Conservation (phyloP, 2,797 vertebrate genomes). For the Anas bernieri region DNA sequence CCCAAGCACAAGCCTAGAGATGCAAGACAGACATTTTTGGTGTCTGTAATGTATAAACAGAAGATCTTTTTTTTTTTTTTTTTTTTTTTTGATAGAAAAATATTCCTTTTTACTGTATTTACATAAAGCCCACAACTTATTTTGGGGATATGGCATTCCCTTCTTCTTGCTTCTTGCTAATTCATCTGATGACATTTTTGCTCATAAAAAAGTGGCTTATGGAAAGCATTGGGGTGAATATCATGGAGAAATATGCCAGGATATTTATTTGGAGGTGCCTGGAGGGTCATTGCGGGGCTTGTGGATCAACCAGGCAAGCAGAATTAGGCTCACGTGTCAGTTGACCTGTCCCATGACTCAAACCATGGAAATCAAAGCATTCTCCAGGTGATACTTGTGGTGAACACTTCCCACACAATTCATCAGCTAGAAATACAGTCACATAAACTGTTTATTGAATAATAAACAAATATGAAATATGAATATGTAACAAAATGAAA, state of each 20-base stretch:
- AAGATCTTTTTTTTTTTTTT: neutral
- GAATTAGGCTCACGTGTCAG: slow-evolving; percentile 6
- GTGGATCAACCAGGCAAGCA: slow-evolving; percentile 23
- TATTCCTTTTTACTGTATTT: neutral
- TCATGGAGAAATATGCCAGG: neutral
- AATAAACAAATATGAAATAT: neutral
- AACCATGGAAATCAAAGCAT: neutral
- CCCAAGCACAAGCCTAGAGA: neutral
- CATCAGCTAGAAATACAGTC: neutral
- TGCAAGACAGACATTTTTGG: neutral
- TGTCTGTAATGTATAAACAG: neutral
- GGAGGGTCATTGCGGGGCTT: neutral
- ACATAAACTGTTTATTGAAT: slow-evolving; percentile 2
- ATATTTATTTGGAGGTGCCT: slow-evolving; percentile 14
- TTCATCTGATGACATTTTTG: neutral
- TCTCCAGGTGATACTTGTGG: neutral
- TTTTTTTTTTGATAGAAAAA: neutral
- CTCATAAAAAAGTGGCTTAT: neutral
- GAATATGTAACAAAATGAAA: neutral
- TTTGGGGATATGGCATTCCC: neutral
- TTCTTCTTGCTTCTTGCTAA: neutral
- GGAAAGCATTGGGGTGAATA: neutral
- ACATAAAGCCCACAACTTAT: neutral
- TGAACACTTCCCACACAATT: slow-evolving; percentile 2
- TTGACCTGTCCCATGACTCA: neutral